These are phyloP conservation scores for Drosophila nigrodunni DNA, from an alignment of 1,140 invertebrate genomes.

Conservation along the genomic window DNA sequence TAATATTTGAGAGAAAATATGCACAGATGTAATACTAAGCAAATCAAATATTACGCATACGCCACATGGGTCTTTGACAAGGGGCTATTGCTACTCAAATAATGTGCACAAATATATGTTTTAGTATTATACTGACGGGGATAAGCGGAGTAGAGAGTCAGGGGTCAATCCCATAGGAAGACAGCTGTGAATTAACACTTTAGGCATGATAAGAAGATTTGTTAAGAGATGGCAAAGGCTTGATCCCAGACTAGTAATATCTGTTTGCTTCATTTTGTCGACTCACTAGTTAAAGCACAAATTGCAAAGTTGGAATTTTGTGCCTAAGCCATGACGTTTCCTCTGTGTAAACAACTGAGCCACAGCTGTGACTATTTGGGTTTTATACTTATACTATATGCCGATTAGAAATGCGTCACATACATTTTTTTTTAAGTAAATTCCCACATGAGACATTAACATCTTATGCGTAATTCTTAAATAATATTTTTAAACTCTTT, in stretches of 20 bases:
- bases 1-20: conserved; percentile 28
- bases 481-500: conserved; percentile 6
- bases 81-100: conserved; percentile 28
- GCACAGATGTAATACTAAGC: conserved; percentile 28
- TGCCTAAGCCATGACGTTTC: conserved; percentile 54
- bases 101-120: conserved; percentile 26
- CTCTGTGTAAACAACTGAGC: too few relatives aligned
- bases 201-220: conserved; percentile 23
- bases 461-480: conserved; percentile 12
- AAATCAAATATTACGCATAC: conserved; percentile 65
- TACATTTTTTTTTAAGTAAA: too few relatives aligned
- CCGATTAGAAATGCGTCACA: too few relatives aligned
- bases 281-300: conserved; percentile 58
- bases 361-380: not conserved
- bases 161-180: not conserved
- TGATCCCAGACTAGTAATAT: conserved; percentile 51
- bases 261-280: conserved; percentile 68
- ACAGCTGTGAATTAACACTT: conserved; percentile 64
- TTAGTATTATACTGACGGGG: too few relatives aligned
- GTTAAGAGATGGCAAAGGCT: conserved; percentile 32
- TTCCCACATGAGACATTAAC: too few relatives aligned
- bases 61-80: conserved; percentile 40
- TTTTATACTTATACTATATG: not conserved
- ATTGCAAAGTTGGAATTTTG: conserved; percentile 71
- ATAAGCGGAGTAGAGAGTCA: not conserved